Percentiles rank a stretch among this genome's conserved stretches.
phyloP scores from a whole-genome alignment of 2,797 vertebrate genomes.

The Danio aesculapii region DNA sequence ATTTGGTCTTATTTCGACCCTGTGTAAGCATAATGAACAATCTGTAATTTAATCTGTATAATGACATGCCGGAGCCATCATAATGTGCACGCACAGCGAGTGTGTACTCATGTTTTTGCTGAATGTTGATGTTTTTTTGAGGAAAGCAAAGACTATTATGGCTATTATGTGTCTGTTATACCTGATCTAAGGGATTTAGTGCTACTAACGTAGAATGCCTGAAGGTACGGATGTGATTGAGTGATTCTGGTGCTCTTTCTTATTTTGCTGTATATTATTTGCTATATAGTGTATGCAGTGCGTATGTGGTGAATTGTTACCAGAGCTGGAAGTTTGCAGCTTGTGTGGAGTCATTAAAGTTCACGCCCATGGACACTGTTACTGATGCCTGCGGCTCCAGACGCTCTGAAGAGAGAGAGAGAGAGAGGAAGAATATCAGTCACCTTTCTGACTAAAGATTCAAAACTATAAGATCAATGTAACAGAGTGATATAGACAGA shows the following conservation, averaged over 20 bases:
- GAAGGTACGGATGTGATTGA: neutral
- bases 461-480: neutral
- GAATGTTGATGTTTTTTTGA: neutral
- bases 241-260: conserved; percentile 1
- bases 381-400: conserved; percentile 89
- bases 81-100: conserved; percentile 1
- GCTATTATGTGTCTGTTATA: neutral
- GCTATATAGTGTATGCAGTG: neutral
- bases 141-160: neutral
- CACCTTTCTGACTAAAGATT: neutral
- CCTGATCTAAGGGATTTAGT: neutral
- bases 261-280: neutral
- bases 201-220: neutral
- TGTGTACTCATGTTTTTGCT: neutral
- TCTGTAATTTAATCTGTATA: conserved; percentile 56
- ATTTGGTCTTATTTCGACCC: conserved; percentile 28
- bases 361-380: conserved; percentile 90
- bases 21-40: conserved; percentile 39
- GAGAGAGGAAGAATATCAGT: conserved; percentile 38
- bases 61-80: conserved; percentile 41
- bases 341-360: conserved; percentile 98
- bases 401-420: conserved; percentile 77
- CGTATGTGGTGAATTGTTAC: conserved; percentile 76
- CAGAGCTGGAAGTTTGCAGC: conserved; percentile 94
- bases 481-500: conserved; percentile 51